Evolutionary conservation across 2,888 invertebrate species (phyloP), one percentile per base, ranked within the genome.

Genomic region (Polyommatus iphigenia): DNA sequence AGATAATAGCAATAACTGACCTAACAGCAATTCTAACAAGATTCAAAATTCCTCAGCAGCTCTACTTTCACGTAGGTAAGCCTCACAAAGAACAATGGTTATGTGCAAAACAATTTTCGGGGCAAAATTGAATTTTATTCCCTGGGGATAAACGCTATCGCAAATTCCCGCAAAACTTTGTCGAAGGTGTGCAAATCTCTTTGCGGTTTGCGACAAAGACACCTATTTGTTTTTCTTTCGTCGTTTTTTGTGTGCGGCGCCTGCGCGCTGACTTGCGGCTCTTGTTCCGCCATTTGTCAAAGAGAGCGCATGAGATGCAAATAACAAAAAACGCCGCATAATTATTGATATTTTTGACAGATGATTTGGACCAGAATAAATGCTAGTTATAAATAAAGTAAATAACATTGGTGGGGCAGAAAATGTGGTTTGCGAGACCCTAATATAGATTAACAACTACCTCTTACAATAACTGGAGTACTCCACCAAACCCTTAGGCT

Each of bases 181-280:
- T 59, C 13, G 57, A 13, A 46, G 24, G 72, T 73, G 78, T 46
- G 75, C 54, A 75, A 78, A 78, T n/a, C 78, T 78, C 36, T 72
- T 80, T 82, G 82, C 82, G 83, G 83, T 83, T 82, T 80, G 82
- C 81, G 83, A 83, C 82, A 83, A 83, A 83, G 82, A 79, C 32
- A 78, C 78, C 81, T 82, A 82, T 82, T 80, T 78, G 54, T 2
- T 18, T n/a, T 77, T 79, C 77, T 79, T 79, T 77, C 54, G 13
- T 29, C n/a, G 77, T 71, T 73, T 77, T 76, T 79, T 81, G 81
- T 81, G 80, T 80, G 77, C 82, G 84, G 85, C 84, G 85, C 84
- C 85, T 83, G 81, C 79, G 79, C 82, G 81, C 81, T 84, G 85
- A 84, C 84, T 85, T 80, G 85, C 83, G 80, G 78, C 81, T 82